Evolutionary conservation across 2,113 vertebrate genomes (phyloP), one percentile per base, ranked within the genome.

Genomic region (Trichomycterus rosablanca): DNA sequence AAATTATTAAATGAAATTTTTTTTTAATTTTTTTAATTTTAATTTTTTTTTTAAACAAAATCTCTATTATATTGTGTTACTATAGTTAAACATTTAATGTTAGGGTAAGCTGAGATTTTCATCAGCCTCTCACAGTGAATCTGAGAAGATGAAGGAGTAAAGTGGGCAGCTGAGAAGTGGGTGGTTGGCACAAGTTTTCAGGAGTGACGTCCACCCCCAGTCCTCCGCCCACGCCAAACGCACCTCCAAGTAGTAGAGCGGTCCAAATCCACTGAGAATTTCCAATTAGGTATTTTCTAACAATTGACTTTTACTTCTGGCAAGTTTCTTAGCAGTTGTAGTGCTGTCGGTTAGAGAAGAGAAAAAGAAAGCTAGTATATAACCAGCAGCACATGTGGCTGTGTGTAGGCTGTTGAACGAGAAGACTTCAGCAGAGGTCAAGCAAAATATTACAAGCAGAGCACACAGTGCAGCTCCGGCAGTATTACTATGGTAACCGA

Each of bases 401-500:
- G 74, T 80, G 71, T 8, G 2, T 68, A 77, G 55, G 63, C 40
- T 51, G 75, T 77, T 14, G 74, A 79, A 74, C 68, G 71, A 67
- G 72, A 60, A 30, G 30, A 76, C 81, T 82, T 76, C 71, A 60
- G 70, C 65, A 84, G 84, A 88, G 86, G 86, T 87, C 86, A 86
- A 83, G 73, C 78, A 63, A 83, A 83, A 84, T 81, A 74, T 80
- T 72, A 74, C 80, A 76, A 70, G 71, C 72, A 73, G 71, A 37
- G 43, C 28, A 49, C 53, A 55, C 51, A 76, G 76, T 68, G 24
- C 30, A 20, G 45, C 48, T 60, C 53, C 64, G 34, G 64, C 74
- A 73, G 78, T 59, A 81, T 88, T 83, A 73, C 85, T 83, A 87
- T 86, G 80, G 81, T 57, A 76, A 88, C 78, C 78, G 75, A 76